Evolutionary conservation across 2,113 vertebrate species (phyloP), one percentile per base, ranked within the genome.

Genomic region (Brienomyrus longianalis): DNA sequence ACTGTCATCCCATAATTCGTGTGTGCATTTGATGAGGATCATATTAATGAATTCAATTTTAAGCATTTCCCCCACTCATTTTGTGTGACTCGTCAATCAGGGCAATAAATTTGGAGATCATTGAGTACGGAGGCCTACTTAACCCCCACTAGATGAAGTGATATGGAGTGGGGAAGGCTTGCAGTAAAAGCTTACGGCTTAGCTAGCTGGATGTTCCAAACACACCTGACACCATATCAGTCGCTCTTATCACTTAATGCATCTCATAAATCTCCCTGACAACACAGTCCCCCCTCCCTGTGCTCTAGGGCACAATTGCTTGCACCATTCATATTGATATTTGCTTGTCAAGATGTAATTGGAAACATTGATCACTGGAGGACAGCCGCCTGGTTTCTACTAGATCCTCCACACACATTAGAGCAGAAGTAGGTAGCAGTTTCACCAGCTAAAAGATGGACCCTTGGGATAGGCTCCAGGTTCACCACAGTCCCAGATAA

Each of bases 201-300:
- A 59, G 43, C 17, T 8, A 6, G 84, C 27, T 45, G 31, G 62
- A 17, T 45, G 52, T 31, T 51, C 13, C 45, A 80, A 87, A 87
- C 48, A 90, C 47, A 62, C 48, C 89, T 77, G 89, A 90, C 89
- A 90, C 66, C 59, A 52, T 62, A 90, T 90, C 66, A 80, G 47
- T 77, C 66, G 66, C 66, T 90, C 66, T 87, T 86, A 87, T 87
- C 84, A 80, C 66, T 66, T 90, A 90, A 90, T 80, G 89, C 11
- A 47, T 66, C 62, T 11, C 85, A 59, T 87, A 87, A 90, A 77
- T 90, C 89, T 87, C 27, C 48, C 85, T 87, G 89, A 77, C 89
- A 87, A 6, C 21, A 48, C 17, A 80, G 43, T 8, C 31, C 3
- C 51, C 35, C 51, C 50, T 10, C 88, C 51, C 50, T 39, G 10